phyloP scores from a whole-genome alignment of 2,113 vertebrate species.

The Dipodomys spectabilis region DNA sequence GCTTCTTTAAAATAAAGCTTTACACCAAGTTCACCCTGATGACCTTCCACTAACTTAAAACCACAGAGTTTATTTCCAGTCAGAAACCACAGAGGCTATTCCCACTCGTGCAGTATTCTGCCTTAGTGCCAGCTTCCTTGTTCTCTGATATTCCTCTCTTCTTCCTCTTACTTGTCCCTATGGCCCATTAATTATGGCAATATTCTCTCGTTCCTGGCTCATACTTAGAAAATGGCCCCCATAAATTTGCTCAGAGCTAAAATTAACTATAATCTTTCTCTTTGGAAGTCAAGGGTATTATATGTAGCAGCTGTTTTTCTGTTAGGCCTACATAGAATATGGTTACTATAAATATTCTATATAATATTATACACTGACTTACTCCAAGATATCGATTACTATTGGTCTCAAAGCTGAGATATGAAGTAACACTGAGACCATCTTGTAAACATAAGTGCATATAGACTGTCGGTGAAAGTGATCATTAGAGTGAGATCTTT shows the following conservation, averaged over 20 bases:
- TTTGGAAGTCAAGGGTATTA: neutral
- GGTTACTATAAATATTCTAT: constrained; percentile 53
- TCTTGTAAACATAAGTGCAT: neutral
- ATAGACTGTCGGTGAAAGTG: constrained; percentile 26
- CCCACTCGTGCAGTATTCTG: neutral
- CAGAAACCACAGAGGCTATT: neutral
- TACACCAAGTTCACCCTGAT: neutral
- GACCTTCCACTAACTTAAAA: neutral
- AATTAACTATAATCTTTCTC: neutral
- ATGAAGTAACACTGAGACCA: constrained; percentile 34
- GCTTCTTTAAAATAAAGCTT: neutral
- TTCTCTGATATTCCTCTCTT: neutral
- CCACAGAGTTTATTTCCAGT: neutral
- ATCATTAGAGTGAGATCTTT: neutral
- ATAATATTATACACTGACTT: constrained; percentile 15
- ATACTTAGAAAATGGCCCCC: neutral
- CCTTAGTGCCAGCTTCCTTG: neutral
- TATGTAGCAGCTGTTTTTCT: constrained; percentile 30
- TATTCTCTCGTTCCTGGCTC: neutral
- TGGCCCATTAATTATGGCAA: neutral
- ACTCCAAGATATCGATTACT: constrained; percentile 54
- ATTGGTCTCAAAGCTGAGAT: constrained; percentile 36
- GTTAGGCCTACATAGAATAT: neutral
- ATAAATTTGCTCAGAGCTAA: constrained; percentile 7
- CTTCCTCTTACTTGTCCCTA: no score